Conservation (phyloP, 2,113 vertebrate genomes). For the Camelus bactrianus region DNA sequence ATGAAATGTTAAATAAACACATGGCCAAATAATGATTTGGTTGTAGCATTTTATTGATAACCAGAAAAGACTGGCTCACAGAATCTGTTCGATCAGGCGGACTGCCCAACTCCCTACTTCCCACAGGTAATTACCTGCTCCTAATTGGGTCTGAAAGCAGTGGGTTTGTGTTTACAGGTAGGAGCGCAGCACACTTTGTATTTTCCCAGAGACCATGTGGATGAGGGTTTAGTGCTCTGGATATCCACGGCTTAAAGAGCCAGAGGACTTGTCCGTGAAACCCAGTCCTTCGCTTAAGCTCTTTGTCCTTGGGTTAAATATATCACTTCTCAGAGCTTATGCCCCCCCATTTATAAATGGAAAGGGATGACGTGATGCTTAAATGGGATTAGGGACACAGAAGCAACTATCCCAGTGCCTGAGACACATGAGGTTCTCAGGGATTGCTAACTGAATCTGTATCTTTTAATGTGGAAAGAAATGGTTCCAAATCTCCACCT, state of each 20-base stretch:
- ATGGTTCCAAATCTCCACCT: neutral
- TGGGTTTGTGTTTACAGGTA: slow-evolving; percentile 80
- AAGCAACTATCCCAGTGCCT: neutral
- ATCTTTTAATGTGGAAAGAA: neutral
- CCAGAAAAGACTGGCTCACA: slow-evolving; percentile 80
- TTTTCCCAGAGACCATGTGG: neutral
- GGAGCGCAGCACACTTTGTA: slow-evolving; percentile 1
- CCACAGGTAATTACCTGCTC: slow-evolving; percentile 89
- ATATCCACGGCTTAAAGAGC: neutral
- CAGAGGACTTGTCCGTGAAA: neutral
- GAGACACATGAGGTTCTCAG: neutral
- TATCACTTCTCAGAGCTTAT: neutral
- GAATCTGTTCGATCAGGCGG: slow-evolving; percentile 70
- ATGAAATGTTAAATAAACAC: slow-evolving; percentile 61
- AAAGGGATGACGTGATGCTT: neutral
- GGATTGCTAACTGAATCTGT: neutral
- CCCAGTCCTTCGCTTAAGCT: neutral
- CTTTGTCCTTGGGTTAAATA: neutral
- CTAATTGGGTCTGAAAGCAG: slow-evolving; percentile 88
- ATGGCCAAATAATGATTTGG: slow-evolving; percentile 77
- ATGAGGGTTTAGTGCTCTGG: neutral
- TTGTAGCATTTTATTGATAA: slow-evolving; percentile 83
- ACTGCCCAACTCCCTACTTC: slow-evolving; percentile 83
- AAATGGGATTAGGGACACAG: neutral
- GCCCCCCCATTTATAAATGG: neutral